Conservation (phyloP, 64 coral and sea anemone species). For the Stichodactyla mertensii region DNA sequence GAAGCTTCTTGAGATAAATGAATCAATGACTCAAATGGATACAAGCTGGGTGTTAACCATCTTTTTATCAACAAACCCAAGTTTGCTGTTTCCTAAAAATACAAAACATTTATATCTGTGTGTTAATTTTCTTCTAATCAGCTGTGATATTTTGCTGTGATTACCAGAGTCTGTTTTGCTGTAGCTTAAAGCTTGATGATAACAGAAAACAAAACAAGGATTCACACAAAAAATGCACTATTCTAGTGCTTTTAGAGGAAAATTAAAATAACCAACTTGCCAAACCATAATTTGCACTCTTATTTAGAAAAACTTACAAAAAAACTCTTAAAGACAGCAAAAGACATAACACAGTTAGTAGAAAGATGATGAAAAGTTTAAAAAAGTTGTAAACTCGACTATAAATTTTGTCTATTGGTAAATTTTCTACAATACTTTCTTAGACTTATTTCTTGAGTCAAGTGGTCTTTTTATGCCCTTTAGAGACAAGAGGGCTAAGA, state of each 20-base stretch:
- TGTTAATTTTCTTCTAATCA: too few species aligned
- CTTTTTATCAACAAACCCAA: too few species aligned
- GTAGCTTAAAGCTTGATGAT: not conserved
- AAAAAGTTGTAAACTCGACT: not conserved
- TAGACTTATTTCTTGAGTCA: not conserved
- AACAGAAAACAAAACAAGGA: not conserved
- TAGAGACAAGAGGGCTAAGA: not conserved
- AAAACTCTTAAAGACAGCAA: not conserved
- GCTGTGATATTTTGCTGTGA: too few species aligned
- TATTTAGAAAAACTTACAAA: constrained; percentile 1
- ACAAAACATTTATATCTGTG: too few species aligned
- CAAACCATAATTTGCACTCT: not conserved
- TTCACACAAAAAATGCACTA: not conserved
- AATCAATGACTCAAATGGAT: too few species aligned
- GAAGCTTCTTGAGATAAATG: too few species aligned
- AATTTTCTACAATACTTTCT: not conserved
- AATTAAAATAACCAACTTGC: not conserved
- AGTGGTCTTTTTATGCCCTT: not conserved
- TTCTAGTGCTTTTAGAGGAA: not conserved
- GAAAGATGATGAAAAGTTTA: constrained; percentile 8
- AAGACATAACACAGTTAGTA: not conserved
- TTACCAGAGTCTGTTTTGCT: too few species aligned
- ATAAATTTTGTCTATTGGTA: not conserved
- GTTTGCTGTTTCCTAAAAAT: too few species aligned
- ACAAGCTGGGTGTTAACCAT: too few species aligned